Evolutionary conservation across 2,797 vertebrate species (phyloP).

Genomic region (Leontocebus nigricollis): DNA sequence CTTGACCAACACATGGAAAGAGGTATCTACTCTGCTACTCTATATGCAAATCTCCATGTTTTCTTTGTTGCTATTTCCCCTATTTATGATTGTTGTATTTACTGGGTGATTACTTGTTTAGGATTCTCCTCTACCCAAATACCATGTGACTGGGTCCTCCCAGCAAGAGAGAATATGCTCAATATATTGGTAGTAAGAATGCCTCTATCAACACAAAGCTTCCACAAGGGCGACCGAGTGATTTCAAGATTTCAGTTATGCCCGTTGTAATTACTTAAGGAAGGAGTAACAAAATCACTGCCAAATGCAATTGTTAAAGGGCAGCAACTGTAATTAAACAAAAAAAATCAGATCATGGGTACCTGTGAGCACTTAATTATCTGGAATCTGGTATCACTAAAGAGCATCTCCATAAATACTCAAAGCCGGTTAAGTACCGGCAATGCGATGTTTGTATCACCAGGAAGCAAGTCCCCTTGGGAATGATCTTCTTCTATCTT

Average conservation of each 20-base stretch:
- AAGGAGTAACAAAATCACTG: not conserved
- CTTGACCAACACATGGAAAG: too few relatives aligned
- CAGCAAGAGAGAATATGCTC: not conserved
- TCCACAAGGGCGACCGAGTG: not conserved
- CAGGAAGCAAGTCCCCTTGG: not conserved
- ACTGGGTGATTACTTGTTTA: not conserved
- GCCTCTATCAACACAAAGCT: not conserved
- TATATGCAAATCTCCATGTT: accelerated
- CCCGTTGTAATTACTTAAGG: not conserved
- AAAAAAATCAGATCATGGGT: not conserved
- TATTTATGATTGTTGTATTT: not conserved
- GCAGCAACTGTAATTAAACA: not conserved
- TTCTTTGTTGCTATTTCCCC: not conserved
- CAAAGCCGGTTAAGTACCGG: accelerated
- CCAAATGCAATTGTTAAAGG: not conserved
- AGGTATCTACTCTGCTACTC: not conserved
- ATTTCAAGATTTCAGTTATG: not conserved
- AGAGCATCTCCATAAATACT: accelerated
- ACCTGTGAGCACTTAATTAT: too few relatives aligned
- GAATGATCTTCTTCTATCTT: not conserved
- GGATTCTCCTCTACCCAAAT: too few relatives aligned
- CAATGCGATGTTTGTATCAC: accelerated
- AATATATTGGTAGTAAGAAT: not conserved
- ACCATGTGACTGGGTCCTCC: not conserved
- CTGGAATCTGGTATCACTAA: accelerated